Base-by-base conservation (phyloP, 2,797 vertebrate genomes). In the Triplophysa bombifrons region DNA sequence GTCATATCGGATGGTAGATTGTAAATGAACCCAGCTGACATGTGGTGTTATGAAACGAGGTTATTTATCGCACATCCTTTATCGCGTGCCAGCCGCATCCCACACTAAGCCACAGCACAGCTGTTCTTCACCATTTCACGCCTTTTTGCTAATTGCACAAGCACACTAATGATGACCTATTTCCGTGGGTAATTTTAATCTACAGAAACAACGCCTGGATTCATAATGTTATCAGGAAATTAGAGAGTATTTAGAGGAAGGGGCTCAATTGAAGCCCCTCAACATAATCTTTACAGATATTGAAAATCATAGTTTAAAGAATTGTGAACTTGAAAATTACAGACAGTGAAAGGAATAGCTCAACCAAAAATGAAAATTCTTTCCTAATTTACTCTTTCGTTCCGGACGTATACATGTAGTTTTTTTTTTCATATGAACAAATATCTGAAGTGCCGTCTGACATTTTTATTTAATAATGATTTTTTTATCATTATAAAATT, bases 181-280 rank as follows among this genome's bases (percentile, higher is more conserved):
- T 89, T 86, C 66, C 69, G 55, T 76, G 51, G 56, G 66, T 84
- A 85, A 86, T 85, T 87, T 85, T 86, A 86, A 87, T 84, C 78
- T 9, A 61, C 30, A 53, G 74, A 81, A 86, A 84, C 84, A 74
- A 81, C 50, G 67, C 76, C 76, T 70, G 74, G 78, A 72, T 85
- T 84, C 58, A 80, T 73, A 60, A 77, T 67, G 58, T 78, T 63
- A 69, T 67, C 71, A 38, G 50, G 51, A 67, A 74, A 50, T 72
- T 12, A 55, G 10, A 55, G 25, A 58, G 67, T 22, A 71, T 74
- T 74, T 51, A 80, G 50, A 70, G 66, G 66, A 69, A 44, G 55
- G 50, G 65, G 46, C 74, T 82, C 30, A 56, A 81, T 76, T 17
- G 25, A 82, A 81, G 69, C 55, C 50, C 58, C 38, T 72, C 14